A percentile compares a stretch with the other conserved stretches of the same genome.
Evolutionary conservation across 2,113 vertebrate species (phyloP).

Genomic region (Lepisosteus osseus): DNA sequence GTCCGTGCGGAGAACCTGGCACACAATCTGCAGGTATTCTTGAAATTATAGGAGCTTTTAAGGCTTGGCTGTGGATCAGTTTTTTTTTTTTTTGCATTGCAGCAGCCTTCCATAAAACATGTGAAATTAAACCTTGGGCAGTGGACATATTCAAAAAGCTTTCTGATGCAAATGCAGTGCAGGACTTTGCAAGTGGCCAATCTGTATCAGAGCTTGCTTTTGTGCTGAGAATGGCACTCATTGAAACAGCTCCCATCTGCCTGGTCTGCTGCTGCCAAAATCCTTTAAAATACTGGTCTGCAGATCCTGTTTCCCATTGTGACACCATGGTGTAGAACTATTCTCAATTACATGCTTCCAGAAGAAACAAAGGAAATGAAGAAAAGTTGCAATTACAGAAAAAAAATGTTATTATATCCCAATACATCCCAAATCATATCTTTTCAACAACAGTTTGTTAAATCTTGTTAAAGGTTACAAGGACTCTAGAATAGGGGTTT

Average conservation of each 20-base stretch:
- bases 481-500: no score
- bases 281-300: not conserved
- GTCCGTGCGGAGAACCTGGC: not conserved
- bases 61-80: not conserved
- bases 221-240: conserved; percentile 11
- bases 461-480: no score
- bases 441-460: no score
- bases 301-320: not conserved
- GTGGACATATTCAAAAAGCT: no score
- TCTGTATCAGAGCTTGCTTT: not conserved
- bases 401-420: no score
- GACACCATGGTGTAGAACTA: no score
- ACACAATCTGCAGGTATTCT: not conserved
- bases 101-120: not conserved
- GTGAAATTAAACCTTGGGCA: no score
- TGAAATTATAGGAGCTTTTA: not conserved
- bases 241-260: conserved; percentile 9
- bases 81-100: not conserved
- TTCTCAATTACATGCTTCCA: no score
- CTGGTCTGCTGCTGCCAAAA: not conserved
- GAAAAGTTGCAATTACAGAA: no score
- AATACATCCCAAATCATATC: no score
- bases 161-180: no score
- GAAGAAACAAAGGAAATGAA: no score
- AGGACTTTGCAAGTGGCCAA: conserved; percentile 7